Evolutionary conservation across 2,888 invertebrate genomes (phyloP), one percentile per base, ranked within the genome.

Genomic region (Melinaea marsaeus): DNA sequence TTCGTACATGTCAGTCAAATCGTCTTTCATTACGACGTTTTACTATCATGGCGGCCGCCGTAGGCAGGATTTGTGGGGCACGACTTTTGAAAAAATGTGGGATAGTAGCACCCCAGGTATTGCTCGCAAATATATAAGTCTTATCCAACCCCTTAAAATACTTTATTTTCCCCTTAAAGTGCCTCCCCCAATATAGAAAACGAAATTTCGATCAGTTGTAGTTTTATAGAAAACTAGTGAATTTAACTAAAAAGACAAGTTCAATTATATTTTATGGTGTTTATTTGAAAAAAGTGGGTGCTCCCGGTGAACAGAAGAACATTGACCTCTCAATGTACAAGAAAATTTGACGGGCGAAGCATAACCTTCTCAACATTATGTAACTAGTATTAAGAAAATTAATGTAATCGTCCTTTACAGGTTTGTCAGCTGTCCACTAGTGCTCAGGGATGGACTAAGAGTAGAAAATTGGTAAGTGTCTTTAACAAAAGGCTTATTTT

Each of bases 31-130:
- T 84, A 76, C 85, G 88, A 87, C 88, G 89, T 88, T 89, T 89
- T 86, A 80, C 92, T 93, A 95, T 94, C 93, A 96, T 96, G 96
- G 96, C 96, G 93, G 95, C 95, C 90, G 93, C 94, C 88, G 94
- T 96, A 88, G 95, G 95, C 92, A 94, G 96, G 92, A 94, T 96
- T 93, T 95, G 94, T 92, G 95, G 95, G 91, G 94, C 95, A 85
- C 94, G 94, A 88, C 93, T 96, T 89, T 93, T 96, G 82, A 96
- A 94, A 93, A 92, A 94, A 77, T 93, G 92, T 90, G 93, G 93
- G 88, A 91, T 93, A 81, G 88, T 93, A 81, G 86, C 93, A 79
- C 93, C 93, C 86, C 95, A 96, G 94, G 96, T 95, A 93, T 81
- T 80, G 64, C 74, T 78, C 77, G 80, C 74, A 74, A 64, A 70